Evolutionary conservation across 2,888 invertebrate genomes (phyloP), one percentile per base, ranked within the genome.

Genomic region (Drosophila siamana): DNA sequence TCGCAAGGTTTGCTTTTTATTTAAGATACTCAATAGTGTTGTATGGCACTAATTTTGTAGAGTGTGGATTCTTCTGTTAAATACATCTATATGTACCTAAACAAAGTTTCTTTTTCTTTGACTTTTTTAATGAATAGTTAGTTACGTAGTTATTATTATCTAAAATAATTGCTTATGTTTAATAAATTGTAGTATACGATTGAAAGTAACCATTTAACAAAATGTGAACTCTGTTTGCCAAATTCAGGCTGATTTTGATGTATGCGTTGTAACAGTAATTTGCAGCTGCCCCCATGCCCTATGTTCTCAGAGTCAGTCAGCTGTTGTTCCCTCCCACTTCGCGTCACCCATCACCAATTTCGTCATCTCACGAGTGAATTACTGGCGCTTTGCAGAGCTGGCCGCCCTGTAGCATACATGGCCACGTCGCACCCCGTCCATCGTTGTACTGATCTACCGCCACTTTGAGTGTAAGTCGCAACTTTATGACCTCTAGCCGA

Each of bases 401-500:
- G 13, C 16, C 43, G 11, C 26, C 24, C 40, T 15, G 13, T 13
- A 43, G 38, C 33, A 54, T 54, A 59, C 47, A 43, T 56, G 50
- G 47, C 46, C 50, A 22, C 8, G 47, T 36, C 22, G 22, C 41
- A 43, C 43, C 16, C 38, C 26, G 47, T 43, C 33, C 33, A 4
- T 33, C 33, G 33, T 28, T 9, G 28, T 47, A 52, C 57, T 62
- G 56, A 64, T 41, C 55, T 33, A 40, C 22, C 38, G 11, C 9
- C 43, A 22, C n/a, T 57, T 36, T 48, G 43, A 11, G 62, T 69
- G 69, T 82, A 82, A 88, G 84, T 74, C 68, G 67, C 55, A 74
- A 78, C 81, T 85, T 88, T 86, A 86, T 77, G 86, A 80, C 78
- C 88, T 77, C 72, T 78, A 80, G 71, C 67, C 63, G 62, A 70